Evolutionary conservation across 2,113 vertebrate genomes (phyloP), one percentile per base, ranked within the genome.

Genomic region (Lota lota): DNA sequence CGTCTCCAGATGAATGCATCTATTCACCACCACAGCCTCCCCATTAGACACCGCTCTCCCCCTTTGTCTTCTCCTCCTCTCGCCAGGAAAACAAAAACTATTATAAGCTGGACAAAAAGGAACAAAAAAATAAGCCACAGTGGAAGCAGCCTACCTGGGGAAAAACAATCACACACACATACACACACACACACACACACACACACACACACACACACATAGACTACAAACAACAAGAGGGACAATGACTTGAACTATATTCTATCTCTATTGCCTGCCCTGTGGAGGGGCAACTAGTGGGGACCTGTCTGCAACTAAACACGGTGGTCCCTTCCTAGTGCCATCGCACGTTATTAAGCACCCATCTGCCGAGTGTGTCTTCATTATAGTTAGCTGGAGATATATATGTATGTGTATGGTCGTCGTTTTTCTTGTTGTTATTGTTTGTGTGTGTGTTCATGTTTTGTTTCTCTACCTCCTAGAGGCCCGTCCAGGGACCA

Each of bases 1-100:
- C 74, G 82, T 88, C 88, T 90, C 80, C 80, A 89, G 84, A 88
- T 89, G 87, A 91, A 90, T 90, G 86, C 84, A 68, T 84, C 88
- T 86, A 90, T 91, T 91, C 87, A 90, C 85, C 87, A 86, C 87
- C 84, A 85, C 85, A 88, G 88, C 80, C 85, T 88, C 88, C 89
- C 88, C 86, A 89, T 90, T 90, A 90, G 86, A 82, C 75, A 79
- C 81, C 79, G 82, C 80, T 65, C 72, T 82, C 61, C 4, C 75
- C 36, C 77, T n/a, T 36, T 36, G 51, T 56, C 54, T 36, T 86
- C 85, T 85, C 86, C 81, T 81, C 75, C 86, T 86, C 73, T 70
- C 80, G 75, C 73, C 76, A 81, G 80, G 69, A 70, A 79, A 78
- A 66, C 82, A 80, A 79, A 88, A 77, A 81, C 88, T 89, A 92